Evolutionary conservation across 2,888 invertebrate species (phyloP), one percentile per base, ranked within the genome.

Genomic region (Myathropa florea): DNA sequence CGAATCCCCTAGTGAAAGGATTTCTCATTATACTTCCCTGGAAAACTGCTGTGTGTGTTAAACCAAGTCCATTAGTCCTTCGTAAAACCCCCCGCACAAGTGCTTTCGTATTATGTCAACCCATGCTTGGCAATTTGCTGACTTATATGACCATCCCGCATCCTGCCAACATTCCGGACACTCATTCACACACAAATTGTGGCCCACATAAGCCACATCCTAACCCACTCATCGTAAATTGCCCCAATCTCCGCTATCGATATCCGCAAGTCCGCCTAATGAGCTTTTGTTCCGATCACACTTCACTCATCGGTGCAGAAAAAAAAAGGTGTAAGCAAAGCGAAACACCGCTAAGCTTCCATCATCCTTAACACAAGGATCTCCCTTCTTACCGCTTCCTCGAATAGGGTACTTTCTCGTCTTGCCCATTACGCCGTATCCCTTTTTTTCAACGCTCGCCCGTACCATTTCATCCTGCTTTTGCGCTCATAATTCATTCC

Each of bases 401-500:
- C 55, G 24, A 46, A 65, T 59, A 24, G 4, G 65, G 64, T 12
- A 61, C 53, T 63, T 76, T 71, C 75, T 81, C 30, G 60, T 71
- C 71, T 71, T 75, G 33, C 65, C 76, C 70, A 82, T 82, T 82
- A 71, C 53, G 30, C 30, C 39, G 33, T 65, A 80, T 67, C 80
- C 33, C 65, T 77, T 72, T 78, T 23, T 59, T 61, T 12, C 36
- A n/a, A 14, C 36, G 3, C 36, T 39, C 39, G 18, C 7, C 18
- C 7, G 46, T 18, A 6, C n/a, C 39, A 7, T 7, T 46, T 46
- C 46, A 46, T 46, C 18, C 46, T 46, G n/a, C 46, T 78, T 78
- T 85, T 70, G 24, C 30, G 46, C 83, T 86, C 82, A 82, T 86
- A 86, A 83, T 86, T 86, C 71, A 86, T 83, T 78, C 70, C 67